Evolutionary conservation across 1,140 invertebrate genomes (phyloP).

Genomic region (Reticulitermes speratus): DNA sequence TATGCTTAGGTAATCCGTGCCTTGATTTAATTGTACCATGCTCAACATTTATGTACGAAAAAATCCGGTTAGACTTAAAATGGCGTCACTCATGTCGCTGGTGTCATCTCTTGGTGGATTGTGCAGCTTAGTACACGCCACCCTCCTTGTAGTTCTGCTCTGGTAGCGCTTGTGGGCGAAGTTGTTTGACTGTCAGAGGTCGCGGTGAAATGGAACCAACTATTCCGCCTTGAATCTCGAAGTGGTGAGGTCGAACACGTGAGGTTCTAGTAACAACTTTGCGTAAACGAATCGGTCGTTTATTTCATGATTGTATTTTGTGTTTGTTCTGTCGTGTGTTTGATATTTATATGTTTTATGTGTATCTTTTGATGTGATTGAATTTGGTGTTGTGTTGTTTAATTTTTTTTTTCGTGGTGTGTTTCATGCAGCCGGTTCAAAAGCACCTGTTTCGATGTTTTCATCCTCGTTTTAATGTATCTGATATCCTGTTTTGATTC

Average conservation of each 20-base stretch:
- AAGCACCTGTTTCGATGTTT: not conserved
- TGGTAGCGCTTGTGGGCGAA: not conserved
- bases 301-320: not conserved
- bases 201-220: not conserved
- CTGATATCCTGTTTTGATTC: not conserved
- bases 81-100: not conserved
- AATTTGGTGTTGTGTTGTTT: conserved; percentile 12
- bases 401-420: not conserved
- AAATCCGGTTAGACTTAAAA: not conserved
- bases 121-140: not conserved
- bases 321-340: not conserved
- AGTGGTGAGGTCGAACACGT: not conserved
- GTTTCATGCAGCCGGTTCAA: not conserved
- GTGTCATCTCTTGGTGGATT: not conserved
- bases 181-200: not conserved
- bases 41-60: too few relatives aligned
- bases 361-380: conserved; percentile 1
- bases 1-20: too few relatives aligned
- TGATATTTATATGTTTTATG: not conserved
- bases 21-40: too few relatives aligned
- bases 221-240: not conserved
- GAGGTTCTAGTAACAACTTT: not conserved
- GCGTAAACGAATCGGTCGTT: not conserved
- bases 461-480: not conserved
- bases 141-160: not conserved